phyloP scores from a whole-genome alignment of 2,888 invertebrate genomes.

The Apantesis nais region DNA sequence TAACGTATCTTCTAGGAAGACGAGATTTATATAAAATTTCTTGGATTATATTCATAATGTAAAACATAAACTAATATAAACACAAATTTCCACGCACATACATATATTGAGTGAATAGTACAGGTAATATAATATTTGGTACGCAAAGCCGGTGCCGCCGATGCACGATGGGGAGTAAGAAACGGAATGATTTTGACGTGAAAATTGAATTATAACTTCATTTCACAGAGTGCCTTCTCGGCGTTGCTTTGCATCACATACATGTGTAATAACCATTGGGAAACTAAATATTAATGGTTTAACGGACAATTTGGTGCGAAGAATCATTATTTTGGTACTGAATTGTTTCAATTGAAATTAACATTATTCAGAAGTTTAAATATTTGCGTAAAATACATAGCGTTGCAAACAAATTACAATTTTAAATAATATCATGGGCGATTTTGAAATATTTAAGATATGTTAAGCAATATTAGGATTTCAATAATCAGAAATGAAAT shows the following conservation, averaged over 20 bases:
- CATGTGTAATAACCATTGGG: slow-evolving; percentile 31
- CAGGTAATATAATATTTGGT: slow-evolving; percentile 14
- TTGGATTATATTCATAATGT: background rate
- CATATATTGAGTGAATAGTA: background rate
- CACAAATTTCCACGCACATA: background rate
- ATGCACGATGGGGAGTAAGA: slow-evolving; percentile 20
- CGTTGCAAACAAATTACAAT: background rate
- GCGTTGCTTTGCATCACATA: slow-evolving; percentile 37
- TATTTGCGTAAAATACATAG: background rate
- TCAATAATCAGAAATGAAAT: background rate
- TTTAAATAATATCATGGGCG: too few species aligned
- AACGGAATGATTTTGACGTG: slow-evolving; percentile 38
- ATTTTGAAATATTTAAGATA: too few species aligned
- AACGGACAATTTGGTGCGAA: background rate
- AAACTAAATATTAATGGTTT: slow-evolving; percentile 25
- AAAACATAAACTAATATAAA: background rate
- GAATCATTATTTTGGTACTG: background rate
- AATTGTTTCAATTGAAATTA: background rate
- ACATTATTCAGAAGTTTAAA: too few species aligned
- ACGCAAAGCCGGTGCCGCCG: background rate
- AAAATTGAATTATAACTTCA: slow-evolving; percentile 48
- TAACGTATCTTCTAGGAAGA: too few species aligned
- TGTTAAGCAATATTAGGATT: background rate
- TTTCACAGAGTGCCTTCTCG: slow-evolving; percentile 39
- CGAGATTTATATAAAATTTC: too few species aligned